These are phyloP conservation scores for Drosophila mercatorum DNA, from an alignment of 2,888 invertebrate species.

Conservation along the genomic window DNA sequence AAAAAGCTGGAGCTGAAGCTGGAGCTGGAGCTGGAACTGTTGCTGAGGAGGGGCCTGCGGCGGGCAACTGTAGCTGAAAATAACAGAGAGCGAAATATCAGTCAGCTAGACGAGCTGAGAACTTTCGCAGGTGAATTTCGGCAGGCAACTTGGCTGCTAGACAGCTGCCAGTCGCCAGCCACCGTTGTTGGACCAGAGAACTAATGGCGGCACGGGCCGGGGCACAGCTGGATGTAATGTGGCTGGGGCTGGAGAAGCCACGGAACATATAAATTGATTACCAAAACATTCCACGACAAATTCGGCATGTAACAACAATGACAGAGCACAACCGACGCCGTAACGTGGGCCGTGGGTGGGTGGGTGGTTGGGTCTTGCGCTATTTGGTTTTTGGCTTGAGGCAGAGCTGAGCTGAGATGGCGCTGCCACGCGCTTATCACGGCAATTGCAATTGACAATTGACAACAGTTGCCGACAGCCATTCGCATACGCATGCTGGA, in stretches of 20 bases:
- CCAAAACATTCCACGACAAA: conserved; percentile 77
- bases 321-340: conserved; percentile 34
- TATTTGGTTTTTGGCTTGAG: conserved; percentile 2
- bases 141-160: conserved; percentile 28
- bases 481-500: conserved; percentile 23
- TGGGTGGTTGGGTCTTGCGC: not conserved
- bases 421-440: conserved; percentile 19
- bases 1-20: conserved; percentile 16
- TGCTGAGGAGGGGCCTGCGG: conserved; percentile 10
- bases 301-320: conserved; percentile 73
- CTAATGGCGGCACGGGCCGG: conserved; percentile 31
- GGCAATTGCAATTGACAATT: conserved; percentile 51
- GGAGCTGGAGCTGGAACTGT: conserved; percentile 1
- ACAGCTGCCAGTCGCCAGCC: conserved; percentile 29
- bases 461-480: conserved; percentile 65
- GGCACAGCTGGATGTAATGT: not conserved
- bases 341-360: not conserved
- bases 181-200: conserved; percentile 35
- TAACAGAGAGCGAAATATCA: conserved; percentile 26
- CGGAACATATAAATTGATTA: conserved; percentile 73
- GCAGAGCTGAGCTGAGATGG: not conserved
- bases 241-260: conserved; percentile 4
- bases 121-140: conserved; percentile 64
- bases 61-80: conserved; percentile 30
- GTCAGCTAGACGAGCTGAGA: conserved; percentile 34